Conservation (phyloP, 2,888 invertebrate genomes). For the Charanyca ferruginea region DNA sequence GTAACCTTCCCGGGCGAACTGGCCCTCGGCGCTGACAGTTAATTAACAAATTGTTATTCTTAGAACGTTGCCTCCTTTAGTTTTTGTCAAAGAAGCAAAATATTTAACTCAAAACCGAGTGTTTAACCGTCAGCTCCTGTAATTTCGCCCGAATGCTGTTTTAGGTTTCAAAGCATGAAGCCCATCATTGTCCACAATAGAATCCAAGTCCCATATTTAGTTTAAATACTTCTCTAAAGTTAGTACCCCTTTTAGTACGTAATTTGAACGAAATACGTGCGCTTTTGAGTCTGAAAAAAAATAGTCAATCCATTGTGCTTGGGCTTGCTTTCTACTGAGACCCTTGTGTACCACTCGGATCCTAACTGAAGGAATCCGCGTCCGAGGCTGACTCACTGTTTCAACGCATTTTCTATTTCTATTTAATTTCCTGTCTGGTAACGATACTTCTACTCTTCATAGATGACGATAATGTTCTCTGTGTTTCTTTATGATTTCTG, state of each 20-base stretch:
- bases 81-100: slow-evolving; percentile 54
- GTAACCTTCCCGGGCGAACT: slow-evolving; percentile 74
- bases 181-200: slow-evolving; percentile 80
- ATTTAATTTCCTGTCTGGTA: slow-evolving; percentile 77
- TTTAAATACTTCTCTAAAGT: slow-evolving; percentile 80
- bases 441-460: slow-evolving; percentile 75
- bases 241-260: slow-evolving; percentile 82
- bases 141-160: slow-evolving; percentile 77
- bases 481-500: slow-evolving; percentile 70
- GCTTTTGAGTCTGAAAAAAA: slow-evolving; percentile 79
- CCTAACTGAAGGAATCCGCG: slow-evolving; percentile 74
- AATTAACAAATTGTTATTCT: slow-evolving; percentile 71
- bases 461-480: slow-evolving; percentile 70
- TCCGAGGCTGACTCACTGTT: slow-evolving; percentile 76
- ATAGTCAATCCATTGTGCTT: slow-evolving; percentile 86
- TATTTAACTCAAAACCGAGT: slow-evolving; percentile 54
- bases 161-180: slow-evolving; percentile 88
- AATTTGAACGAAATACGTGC: slow-evolving; percentile 80
- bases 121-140: slow-evolving; percentile 87
- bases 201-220: slow-evolving; percentile 78
- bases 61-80: slow-evolving; percentile 52
- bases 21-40: slow-evolving; percentile 87
- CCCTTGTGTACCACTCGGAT: slow-evolving; percentile 77
- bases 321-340: slow-evolving; percentile 88
- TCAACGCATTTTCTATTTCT: slow-evolving; percentile 81